These are phyloP conservation scores for Gasterosteus aculeatus DNA, from an alignment of 2,113 vertebrate species.

Conservation along the genomic window DNA sequence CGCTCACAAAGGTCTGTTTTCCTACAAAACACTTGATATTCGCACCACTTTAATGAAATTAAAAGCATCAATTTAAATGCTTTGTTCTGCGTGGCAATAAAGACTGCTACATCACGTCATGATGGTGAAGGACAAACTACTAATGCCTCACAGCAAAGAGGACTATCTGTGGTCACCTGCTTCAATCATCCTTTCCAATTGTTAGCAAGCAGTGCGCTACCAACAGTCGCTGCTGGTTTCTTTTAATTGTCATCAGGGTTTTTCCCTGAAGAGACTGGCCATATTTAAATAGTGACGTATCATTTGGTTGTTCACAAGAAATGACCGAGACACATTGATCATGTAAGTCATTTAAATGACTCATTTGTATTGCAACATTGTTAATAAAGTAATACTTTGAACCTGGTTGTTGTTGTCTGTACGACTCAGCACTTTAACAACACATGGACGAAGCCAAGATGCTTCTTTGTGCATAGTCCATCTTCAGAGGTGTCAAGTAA, in stretches of 20 bases:
- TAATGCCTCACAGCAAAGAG: background rate
- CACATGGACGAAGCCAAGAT: no score
- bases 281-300: no score
- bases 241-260: background rate
- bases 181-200: background rate
- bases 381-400: no score
- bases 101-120: slow-evolving; percentile 19
- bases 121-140: slow-evolving; percentile 25
- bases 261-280: background rate
- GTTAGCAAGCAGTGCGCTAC: background rate
- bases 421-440: no score
- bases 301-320: no score
- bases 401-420: no score
- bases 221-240: background rate
- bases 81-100: slow-evolving; percentile 37
- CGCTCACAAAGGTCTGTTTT: slow-evolving; percentile 22
- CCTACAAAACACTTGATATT: slow-evolving; percentile 32
- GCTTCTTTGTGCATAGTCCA: no score
- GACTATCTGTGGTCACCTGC: background rate
- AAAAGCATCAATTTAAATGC: slow-evolving; percentile 47
- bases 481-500: no score
- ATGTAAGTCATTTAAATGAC: no score
- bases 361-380: no score
- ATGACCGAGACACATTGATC: no score
- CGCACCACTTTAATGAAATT: slow-evolving; percentile 42